These are phyloP conservation scores for Spea bombifrons DNA, from an alignment of 2,113 vertebrate species.

Conservation along the genomic window DNA sequence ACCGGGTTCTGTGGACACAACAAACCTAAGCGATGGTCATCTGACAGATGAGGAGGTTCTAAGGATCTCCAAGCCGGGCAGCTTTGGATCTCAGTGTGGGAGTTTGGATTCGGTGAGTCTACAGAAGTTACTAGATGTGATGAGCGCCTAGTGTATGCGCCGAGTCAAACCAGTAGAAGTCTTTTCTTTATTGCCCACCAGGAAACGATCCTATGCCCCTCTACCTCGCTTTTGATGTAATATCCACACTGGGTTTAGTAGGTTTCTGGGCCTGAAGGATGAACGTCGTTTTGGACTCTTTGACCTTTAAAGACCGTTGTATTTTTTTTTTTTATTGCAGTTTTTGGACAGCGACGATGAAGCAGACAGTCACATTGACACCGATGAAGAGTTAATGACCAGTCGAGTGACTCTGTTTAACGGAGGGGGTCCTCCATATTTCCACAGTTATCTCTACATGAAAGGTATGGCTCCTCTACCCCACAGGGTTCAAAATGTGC, in stretches of 20 bases:
- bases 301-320: background rate
- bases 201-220: too few species aligned
- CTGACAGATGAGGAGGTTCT: slow-evolving; percentile 69
- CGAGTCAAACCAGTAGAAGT: too few species aligned
- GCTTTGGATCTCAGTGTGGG: slow-evolving; percentile 79
- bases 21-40: slow-evolving; percentile 69
- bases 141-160: too few species aligned
- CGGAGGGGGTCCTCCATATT: slow-evolving; percentile 82
- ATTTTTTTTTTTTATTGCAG: slow-evolving; percentile 56
- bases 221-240: too few species aligned
- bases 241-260: too few species aligned
- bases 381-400: slow-evolving; percentile 83
- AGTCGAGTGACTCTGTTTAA: slow-evolving; percentile 74
- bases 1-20: slow-evolving; percentile 67
- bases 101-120: slow-evolving; percentile 84
- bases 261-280: too few species aligned
- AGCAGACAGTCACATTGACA: slow-evolving; percentile 82
- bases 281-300: background rate
- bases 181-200: too few species aligned
- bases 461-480: slow-evolving; percentile 68
- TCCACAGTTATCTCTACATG: slow-evolving; percentile 91
- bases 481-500: too few species aligned
- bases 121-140: too few species aligned
- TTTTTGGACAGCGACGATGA: slow-evolving; percentile 87
- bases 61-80: slow-evolving; percentile 79